Evolutionary conservation across 2,888 invertebrate species (phyloP), one percentile per base, ranked within the genome.

Genomic region (Julus scanicus): DNA sequence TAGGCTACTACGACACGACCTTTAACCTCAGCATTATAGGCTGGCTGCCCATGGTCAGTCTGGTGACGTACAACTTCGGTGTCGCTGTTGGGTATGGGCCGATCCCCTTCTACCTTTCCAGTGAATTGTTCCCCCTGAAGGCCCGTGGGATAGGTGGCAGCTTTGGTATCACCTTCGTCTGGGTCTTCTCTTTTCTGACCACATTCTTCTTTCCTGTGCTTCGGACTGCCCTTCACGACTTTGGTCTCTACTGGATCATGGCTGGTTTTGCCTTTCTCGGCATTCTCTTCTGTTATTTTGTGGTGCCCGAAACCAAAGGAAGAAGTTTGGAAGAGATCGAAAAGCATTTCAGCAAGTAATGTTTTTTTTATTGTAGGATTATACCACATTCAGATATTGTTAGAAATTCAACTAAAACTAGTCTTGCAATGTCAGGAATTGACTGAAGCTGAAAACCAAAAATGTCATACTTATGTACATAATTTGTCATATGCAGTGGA

Each of bases 301-400:
- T 40, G 13, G 88, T 89, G 17, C 89, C 89, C 15, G 88, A 89
- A 63, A 89, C 89, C 3, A 89, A 87, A 37, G 88, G 88, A 80
- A 39, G 49, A 29, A 83, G 63, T n/a, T n/a, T n/a, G n/a, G n/a
- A n/a, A n/a, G n/a, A n/a, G n/a, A n/a, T n/a, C n/a, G n/a, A n/a
- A n/a, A 71, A 29, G 29, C 71, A 71, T 29, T 71, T 71, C 17
- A 71, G 29, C 1, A 29, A 71, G 1, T 71, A 29, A 29, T 71
- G 9, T 6, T 71, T 20, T n/a, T n/a, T n/a, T n/a, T n/a, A n/a
- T n/a, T n/a, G n/a, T n/a, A n/a, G n/a, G n/a, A n/a, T n/a, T n/a
- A n/a, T n/a, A n/a, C n/a, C n/a, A n/a, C n/a, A n/a, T n/a, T n/a
- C n/a, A n/a, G n/a, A n/a, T n/a, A n/a, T n/a, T n/a, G n/a, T n/a